phyloP scores from a whole-genome alignment of 2,888 invertebrate genomes.

The Mesoligia furuncula region DNA sequence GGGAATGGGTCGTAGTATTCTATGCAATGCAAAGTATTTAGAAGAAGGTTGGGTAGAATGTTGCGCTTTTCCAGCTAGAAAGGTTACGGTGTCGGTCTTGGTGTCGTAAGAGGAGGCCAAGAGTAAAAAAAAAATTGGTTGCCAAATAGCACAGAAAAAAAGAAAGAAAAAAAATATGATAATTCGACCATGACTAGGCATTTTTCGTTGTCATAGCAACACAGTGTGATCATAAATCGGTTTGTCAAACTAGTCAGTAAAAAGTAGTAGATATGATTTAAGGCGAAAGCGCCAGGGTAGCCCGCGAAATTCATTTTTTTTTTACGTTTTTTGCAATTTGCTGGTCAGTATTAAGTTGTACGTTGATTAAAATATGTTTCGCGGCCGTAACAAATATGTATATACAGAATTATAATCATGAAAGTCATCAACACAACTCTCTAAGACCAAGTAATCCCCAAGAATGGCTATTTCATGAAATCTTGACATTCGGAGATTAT shows the following conservation, averaged over 20 bases:
- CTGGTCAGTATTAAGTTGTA: too few relatives aligned
- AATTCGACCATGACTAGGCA: background rate
- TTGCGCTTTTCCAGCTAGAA: background rate
- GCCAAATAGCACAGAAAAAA: background rate
- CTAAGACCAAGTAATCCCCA: too few relatives aligned
- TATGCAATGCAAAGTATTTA: conserved; percentile 9
- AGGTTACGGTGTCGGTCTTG: background rate
- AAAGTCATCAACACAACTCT: too few relatives aligned
- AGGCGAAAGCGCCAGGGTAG: too few relatives aligned
- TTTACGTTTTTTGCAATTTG: too few relatives aligned
- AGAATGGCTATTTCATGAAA: too few relatives aligned
- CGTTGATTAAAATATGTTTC: too few relatives aligned
- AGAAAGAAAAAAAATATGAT: background rate
- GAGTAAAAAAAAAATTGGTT: background rate
- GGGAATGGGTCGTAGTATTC: background rate
- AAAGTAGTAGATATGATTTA: background rate
- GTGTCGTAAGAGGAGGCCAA: background rate
- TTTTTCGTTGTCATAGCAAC: background rate
- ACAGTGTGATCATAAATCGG: background rate
- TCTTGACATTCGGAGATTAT: too few relatives aligned
- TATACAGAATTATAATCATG: too few relatives aligned
- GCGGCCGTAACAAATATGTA: too few relatives aligned
- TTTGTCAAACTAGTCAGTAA: background rate
- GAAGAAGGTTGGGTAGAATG: conserved; percentile 5
- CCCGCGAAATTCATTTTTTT: too few relatives aligned